Percentiles rank a stretch among this genome's conserved stretches.
These are phyloP conservation scores for Rhadinocentrus ornatus DNA, from an alignment of 2,797 vertebrate genomes.

Conservation along the genomic window DNA sequence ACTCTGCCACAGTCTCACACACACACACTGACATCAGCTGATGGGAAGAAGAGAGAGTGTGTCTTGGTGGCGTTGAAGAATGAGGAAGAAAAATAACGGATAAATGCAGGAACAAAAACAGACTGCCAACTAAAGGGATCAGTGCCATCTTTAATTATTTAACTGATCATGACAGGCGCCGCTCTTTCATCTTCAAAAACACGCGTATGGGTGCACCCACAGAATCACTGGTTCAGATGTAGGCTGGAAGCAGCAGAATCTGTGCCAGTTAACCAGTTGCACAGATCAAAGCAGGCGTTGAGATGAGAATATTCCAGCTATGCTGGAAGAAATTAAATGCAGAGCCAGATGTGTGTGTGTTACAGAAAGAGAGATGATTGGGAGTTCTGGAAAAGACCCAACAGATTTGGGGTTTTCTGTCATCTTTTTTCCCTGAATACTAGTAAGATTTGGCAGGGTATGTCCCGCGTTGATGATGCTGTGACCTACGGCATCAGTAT, in stretches of 20 bases:
- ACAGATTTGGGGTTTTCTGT: neutral
- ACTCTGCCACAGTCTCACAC: slow-evolving; percentile 4
- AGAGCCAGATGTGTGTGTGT: slow-evolving; percentile 30
- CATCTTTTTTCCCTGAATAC: neutral
- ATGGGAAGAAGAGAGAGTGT: slow-evolving; percentile 3
- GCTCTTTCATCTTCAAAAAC: slow-evolving; percentile 32
- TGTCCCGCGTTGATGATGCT: slow-evolving; percentile 29
- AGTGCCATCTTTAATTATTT: slow-evolving; percentile 47
- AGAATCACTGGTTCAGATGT: slow-evolving; percentile 1
- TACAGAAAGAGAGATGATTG: slow-evolving; percentile 17
- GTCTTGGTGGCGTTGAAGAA: slow-evolving; percentile 10
- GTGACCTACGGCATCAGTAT: slow-evolving; percentile 18
- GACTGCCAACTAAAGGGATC: slow-evolving; percentile 15
- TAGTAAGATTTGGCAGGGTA: neutral
- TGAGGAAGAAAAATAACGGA: slow-evolving; percentile 18
- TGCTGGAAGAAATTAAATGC: slow-evolving; percentile 36
- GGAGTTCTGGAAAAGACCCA: slow-evolving; percentile 10
- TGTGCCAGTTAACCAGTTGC: slow-evolving; percentile 16
- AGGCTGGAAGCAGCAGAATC: slow-evolving; percentile 17
- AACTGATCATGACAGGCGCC: slow-evolving; percentile 30
- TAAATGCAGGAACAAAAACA: slow-evolving; percentile 18
- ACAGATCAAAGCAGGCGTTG: slow-evolving; percentile 57
- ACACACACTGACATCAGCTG: slow-evolving; percentile 2
- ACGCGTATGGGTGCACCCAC: neutral
- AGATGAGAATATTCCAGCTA: slow-evolving; percentile 39